phyloP scores from a whole-genome alignment of 64 coral and sea anemone genomes.

The Montipora capricornis region DNA sequence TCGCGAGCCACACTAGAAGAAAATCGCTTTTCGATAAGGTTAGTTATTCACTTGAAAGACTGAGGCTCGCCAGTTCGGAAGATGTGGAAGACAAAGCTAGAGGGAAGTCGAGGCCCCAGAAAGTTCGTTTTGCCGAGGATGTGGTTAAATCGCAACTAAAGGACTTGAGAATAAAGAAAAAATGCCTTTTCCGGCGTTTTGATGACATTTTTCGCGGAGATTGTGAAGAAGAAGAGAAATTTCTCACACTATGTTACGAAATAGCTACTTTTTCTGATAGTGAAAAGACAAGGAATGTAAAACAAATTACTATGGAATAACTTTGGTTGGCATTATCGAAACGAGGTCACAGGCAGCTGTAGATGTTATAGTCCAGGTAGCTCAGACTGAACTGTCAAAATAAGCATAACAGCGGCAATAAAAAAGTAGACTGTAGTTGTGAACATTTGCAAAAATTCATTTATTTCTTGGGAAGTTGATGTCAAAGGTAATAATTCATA shows the following conservation, averaged over 20 bases:
- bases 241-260: neutral
- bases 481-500: too few species aligned
- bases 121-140: slow-evolving; percentile 7
- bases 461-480: too few species aligned
- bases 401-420: too few species aligned
- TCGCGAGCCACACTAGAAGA: neutral
- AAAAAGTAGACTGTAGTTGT: too few species aligned
- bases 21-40: neutral
- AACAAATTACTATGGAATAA: neutral
- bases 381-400: too few species aligned
- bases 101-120: neutral
- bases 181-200: neutral
- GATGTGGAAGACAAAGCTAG: neutral
- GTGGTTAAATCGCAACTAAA: neutral
- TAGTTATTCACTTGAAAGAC: neutral
- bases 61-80: neutral
- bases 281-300: neutral
- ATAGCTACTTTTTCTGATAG: neutral
- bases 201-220: neutral
- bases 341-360: too few species aligned
- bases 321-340: too few species aligned
- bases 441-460: too few species aligned
- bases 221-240: neutral
- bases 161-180: neutral
- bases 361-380: too few species aligned